These are phyloP conservation scores for Lycorma delicatula DNA, from an alignment of 1,140 invertebrate genomes.

Conservation along the genomic window DNA sequence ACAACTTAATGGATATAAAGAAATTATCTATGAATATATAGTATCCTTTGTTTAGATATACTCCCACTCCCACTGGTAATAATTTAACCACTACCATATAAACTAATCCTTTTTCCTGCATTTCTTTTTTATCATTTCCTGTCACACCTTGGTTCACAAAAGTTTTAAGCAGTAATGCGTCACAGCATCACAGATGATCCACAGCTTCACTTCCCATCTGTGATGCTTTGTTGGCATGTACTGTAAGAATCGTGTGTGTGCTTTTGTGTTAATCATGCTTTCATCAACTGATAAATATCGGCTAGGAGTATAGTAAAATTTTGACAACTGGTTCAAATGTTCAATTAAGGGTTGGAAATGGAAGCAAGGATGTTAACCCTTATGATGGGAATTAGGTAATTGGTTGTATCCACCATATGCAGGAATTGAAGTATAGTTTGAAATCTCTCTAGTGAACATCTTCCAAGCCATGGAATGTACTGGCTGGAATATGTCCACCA, in stretches of 20 bases:
- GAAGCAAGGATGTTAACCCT: conserved; percentile 3
- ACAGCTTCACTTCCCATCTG: conserved; percentile 19
- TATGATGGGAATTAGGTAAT: background rate
- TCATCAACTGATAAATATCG: conserved; percentile 17
- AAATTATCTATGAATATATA: background rate
- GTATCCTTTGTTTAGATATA: background rate
- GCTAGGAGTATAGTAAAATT: background rate
- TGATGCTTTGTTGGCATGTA: conserved; percentile 18
- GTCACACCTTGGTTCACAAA: conserved; percentile 4
- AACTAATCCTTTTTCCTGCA: background rate
- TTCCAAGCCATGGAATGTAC: conserved; percentile 4
- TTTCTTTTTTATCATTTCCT: background rate
- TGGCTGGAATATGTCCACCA: background rate
- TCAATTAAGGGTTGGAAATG: conserved; percentile 7
- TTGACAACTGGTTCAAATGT: conserved; percentile 4
- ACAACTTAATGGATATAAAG: background rate
- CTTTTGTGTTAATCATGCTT: conserved; percentile 11
- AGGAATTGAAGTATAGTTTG: conserved; percentile 10
- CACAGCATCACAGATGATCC: conserved; percentile 7
- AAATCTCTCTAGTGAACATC: conserved; percentile 13
- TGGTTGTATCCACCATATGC: conserved; percentile 8
- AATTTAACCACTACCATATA: background rate
- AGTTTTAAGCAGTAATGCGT: background rate
- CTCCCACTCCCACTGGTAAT: background rate
- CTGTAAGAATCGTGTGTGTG: conserved; percentile 12